phyloP scores from a whole-genome alignment of 2,113 vertebrate species.

The Brachypteracias leptosomus region DNA sequence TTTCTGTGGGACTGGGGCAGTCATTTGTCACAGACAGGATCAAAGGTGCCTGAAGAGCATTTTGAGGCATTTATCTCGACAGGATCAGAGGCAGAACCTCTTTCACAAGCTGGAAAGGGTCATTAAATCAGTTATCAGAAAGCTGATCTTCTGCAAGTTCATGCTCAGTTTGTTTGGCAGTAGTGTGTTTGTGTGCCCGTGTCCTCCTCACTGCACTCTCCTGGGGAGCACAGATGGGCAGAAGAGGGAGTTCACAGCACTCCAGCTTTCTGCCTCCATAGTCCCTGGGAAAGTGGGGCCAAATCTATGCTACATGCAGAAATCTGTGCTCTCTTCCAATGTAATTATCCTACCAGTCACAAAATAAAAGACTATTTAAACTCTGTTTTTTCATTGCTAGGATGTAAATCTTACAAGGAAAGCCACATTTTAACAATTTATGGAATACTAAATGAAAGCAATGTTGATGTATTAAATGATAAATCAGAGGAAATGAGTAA shows the following conservation, averaged over 20 bases:
- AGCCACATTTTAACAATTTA: not conserved
- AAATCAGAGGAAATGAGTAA: not conserved
- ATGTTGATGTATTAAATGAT: not conserved
- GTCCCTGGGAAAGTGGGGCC: not conserved
- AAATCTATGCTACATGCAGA: not conserved
- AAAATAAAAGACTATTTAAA: not conserved
- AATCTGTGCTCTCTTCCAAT: not conserved
- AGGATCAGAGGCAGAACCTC: not conserved
- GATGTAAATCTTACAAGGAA: not conserved
- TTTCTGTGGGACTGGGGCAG: not conserved
- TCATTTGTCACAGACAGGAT: not conserved
- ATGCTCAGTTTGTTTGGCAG: not conserved
- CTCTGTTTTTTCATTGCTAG: not conserved
- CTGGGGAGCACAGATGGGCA: not conserved
- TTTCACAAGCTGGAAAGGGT: not conserved
- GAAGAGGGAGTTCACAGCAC: accelerated
- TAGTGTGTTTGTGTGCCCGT: accelerated
- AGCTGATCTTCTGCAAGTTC: not conserved
- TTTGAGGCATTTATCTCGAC: not conserved
- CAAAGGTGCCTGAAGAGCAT: not conserved
- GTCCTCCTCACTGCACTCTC: not conserved
- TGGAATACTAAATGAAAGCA: not conserved
- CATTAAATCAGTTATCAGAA: not conserved
- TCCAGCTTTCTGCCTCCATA: not conserved
- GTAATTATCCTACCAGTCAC: not conserved